Base-by-base conservation (phyloP, 2,797 vertebrate species). In the Cyclura pinguis region DNA sequence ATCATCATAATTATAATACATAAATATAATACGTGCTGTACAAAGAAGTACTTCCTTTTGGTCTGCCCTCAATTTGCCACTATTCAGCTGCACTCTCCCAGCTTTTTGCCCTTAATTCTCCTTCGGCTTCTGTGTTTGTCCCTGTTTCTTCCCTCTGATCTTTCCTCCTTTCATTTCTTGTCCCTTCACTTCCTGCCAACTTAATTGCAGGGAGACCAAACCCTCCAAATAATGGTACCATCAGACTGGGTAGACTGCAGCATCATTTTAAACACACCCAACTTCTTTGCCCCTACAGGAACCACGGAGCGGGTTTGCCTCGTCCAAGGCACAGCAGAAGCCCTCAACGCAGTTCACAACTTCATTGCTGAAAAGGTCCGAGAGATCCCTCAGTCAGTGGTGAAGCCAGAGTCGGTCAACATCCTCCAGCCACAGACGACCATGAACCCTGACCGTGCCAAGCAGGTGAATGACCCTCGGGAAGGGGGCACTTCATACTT, bases 291-390 rank as follows among this genome's bases (percentile, higher is more conserved):
- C 35, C 6, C 67, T 16, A 52, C 95, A 99, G 98, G 98, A 92
- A 99, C 98, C 89, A 99, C 98, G 88, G 98, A 99, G 96, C 97
- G 98, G 0, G 98, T 99, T 89, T 99, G 98, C 96, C 97, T 99
- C 95, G 98, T 99, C 92, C 98, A 99, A 95, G 98, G 98, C 86
- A 98, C 98, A 0, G 98, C 98, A 92, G 98, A 99, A 96, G 98
- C 98, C 12, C 97, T 99, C 94, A 98, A 98, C 52, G 98, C 98
- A 0, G 98, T 98, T 91, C 98, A 99, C 87, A 98, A 98, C 97
- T 99, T 99, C 96, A 99, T 99, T 77, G 98, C 98, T 0, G 98
- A 99, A 96, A 99, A 99, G 95, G 98, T 99, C 92, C 97, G 98
- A 84, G 98, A 99, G 97, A 98, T 99, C 97, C 98, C 98, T 20